Evolutionary conservation across 1,140 invertebrate genomes (phyloP), one percentile per base, ranked within the genome.

Genomic region (Chrysomallon squamiferum): DNA sequence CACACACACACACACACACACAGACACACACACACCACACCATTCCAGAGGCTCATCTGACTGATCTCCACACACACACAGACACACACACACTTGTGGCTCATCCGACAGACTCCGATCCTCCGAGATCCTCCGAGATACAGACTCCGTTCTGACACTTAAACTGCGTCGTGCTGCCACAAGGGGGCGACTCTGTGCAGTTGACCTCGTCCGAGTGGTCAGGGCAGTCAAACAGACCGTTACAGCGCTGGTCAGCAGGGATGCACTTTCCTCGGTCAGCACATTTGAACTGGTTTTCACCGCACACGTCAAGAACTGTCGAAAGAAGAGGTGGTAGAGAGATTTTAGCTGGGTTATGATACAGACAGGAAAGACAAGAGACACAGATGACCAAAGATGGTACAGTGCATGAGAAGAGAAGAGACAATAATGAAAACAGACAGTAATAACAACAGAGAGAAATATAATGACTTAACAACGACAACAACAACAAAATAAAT

Each of bases 231-330:
- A 90, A 87, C 49, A 89, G 80, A 0, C 93, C 93, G 75, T 96
- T 93, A 82, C 94, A 95, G 71, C 90, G 87, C 95, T 95, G 97
- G 2, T 91, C 90, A 67, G 90, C 91, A 0, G 90, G 93, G 62
- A 99, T 92, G 79, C 96, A 98, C 0, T 94, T 88, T 4, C 93
- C 92, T 78, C 96, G 97, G 27, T 89, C 90, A 90, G 78, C 93
- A 79, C 95, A 98, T n/a, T 90, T 91, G 83, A 96, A 98, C 83
- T 97, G 94, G 0, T 93, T 91, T 2, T 30, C 56, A 11, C 52
- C 49, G 59, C 77, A 79, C 95, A 75, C 95, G 90, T 15, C 93
- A 93, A 89, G 95, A 97, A 62, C 68, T 66, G 54, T 13, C 2
- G 25, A 45, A 6, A 20, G 27, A 32, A 38, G 35, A 27, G n/a